Evolutionary conservation across 2,888 invertebrate species (phyloP), one percentile per base, ranked within the genome.

Genomic region (Helicoverpa assulta): DNA sequence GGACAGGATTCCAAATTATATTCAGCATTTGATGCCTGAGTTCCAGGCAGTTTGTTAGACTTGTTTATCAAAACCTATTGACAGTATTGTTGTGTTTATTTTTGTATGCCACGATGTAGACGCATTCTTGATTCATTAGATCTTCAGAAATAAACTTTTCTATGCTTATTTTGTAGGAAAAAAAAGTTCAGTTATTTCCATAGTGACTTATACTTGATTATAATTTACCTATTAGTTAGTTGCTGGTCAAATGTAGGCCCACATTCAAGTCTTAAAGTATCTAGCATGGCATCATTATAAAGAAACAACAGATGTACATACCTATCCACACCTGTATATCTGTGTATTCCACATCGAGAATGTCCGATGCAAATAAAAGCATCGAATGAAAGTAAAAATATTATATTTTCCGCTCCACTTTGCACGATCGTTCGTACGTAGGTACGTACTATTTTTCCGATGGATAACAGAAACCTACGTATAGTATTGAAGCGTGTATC

Each of bases 381-480:
- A 16, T 51, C 54, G 37, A 62, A 75, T 55, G 69, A 69, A 75
- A 75, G 76, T 69, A 75, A 68, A 68, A 29, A 67, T 67, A 75
- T 75, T 19, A 68, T 63, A 75, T 73, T 69, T 73, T 69, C 63
- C 76, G 63, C 63, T 76, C 63, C 33, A 76, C 37, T 63, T 60
- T 55, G 55, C 59, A 50, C 40, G 50, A 53, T 16, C 40, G 52
- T 14, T 61, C 56, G 16, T 51, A 50, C 50, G 29, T 50, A 65
- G 5, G 12, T 53, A 37, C 21, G 40, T 55, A 33, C 33, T 40
- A 75, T 63, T 67, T 73, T 63, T 16, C 21, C 47, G 18, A 73
- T 70, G 52, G 10, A 63, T 75, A 33, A 29, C 14, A 14, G 58
- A 18, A 18, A 59, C 21, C 29, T 58, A 10, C 43, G 33, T 50